Base-by-base conservation (phyloP, 2,888 invertebrate species). In the Meiosimyza platycephala region DNA sequence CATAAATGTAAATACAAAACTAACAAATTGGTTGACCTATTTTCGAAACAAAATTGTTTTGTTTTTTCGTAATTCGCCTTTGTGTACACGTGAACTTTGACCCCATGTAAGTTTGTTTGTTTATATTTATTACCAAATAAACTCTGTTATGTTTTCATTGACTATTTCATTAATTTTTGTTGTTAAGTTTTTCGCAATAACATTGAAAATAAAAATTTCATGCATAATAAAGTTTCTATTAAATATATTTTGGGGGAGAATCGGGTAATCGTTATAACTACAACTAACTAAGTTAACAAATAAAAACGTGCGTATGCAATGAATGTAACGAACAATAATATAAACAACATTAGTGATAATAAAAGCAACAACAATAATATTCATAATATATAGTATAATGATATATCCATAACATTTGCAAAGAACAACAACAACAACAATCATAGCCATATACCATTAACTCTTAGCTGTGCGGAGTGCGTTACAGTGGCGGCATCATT, bases 401-500 rank as follows among this genome's bases (percentile, higher is more conserved):
- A 28, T 28, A 28, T 28, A 28, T 28, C 9, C 40, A 22, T 6
- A 64, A 68, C 62, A 54, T 62, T n/a, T 55, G 33, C 33, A 48
- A 67, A 66, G 12, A 47, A 71, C 47, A 55, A 55, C 54, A 47
- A 71, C 47, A 55, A 55, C 54, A 59, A 51, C 13, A 60, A 62
- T 28, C 52, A 65, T 16, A 60, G 48, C 15, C 16, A 60, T 9
- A 87, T 89, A 90, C 90, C 90, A 88, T 90, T 90, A 84, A 90
- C 90, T 87, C 89, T 88, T 82, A 90, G 89, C 84, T 88, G 88
- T 85, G 90, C 89, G 83, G 89, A 89, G 87, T 90, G 89, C 85
- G 88, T 88, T 84, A 89, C 89, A 82, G 88, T 89, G 79, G 89
- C 89, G 80, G 90, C 90, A 84, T 89, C 89, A 84, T 90, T 90